These are phyloP conservation scores for Nibea coibor DNA, from an alignment of 2,113 vertebrate genomes.

Conservation along the genomic window DNA sequence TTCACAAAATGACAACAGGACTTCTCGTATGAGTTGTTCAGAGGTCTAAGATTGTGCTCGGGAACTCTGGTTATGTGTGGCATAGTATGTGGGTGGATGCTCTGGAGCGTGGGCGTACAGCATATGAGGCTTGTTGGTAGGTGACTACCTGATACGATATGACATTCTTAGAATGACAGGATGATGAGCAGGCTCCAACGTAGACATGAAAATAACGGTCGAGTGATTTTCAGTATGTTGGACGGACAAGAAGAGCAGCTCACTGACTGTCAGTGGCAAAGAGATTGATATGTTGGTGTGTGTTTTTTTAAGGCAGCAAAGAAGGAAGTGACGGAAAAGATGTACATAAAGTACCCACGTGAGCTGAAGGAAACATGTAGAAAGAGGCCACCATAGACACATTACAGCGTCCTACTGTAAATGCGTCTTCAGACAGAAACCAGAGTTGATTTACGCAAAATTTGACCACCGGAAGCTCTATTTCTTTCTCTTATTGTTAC, in stretches of 20 bases:
- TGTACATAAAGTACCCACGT: no score
- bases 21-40: conserved; percentile 16
- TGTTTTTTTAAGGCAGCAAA: not conserved
- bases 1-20: conserved; percentile 41
- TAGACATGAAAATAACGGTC: conserved; percentile 1
- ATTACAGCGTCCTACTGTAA: not conserved
- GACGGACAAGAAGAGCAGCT: conserved; percentile 8
- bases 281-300: not conserved
- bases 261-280: not conserved
- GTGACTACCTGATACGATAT: conserved; percentile 13
- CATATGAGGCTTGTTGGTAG: not conserved
- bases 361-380: no score
- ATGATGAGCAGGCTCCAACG: not conserved
- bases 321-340: not conserved
- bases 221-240: not conserved
- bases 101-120: not conserved
- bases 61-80: not conserved
- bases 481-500: not conserved
- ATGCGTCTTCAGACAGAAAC: no score
- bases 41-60: conserved; percentile 4
- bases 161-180: conserved; percentile 50
- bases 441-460: no score
- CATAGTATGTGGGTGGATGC: conserved; percentile 10
- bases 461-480: not conserved
- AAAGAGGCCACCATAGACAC: no score